Conservation (phyloP, 1,140 invertebrate genomes). For the Caenorhabditis inopinata region DNA sequence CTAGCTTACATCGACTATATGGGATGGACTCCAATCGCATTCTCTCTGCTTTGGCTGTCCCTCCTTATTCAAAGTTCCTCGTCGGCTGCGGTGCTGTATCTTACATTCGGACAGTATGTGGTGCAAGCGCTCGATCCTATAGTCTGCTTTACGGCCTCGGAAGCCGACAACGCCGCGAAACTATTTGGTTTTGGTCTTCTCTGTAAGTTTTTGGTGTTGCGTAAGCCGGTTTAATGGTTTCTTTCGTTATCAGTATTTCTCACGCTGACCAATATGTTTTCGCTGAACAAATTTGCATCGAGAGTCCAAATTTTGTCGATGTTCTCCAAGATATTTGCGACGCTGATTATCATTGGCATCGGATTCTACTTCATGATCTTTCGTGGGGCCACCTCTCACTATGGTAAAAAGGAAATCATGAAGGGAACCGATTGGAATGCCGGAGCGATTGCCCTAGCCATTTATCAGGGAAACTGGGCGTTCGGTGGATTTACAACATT, state of each 20-base stretch:
- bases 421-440: slow-evolving; percentile 4
- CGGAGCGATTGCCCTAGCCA: slow-evolving; percentile 18
- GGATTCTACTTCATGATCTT: slow-evolving; percentile 29
- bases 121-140: slow-evolving; percentile 24
- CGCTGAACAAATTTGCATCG: slow-evolving; percentile 16
- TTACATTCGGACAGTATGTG: slow-evolving; percentile 41
- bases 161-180: neutral
- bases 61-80: slow-evolving; percentile 37
- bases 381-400: neutral
- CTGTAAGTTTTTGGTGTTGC: neutral
- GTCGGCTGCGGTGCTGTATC: slow-evolving; percentile 18
- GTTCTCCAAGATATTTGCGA: slow-evolving; percentile 32
- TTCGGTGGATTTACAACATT: slow-evolving; percentile 22
- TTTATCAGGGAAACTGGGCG: slow-evolving; percentile 41
- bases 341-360: slow-evolving; percentile 7
- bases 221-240: neutral
- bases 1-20: slow-evolving; percentile 30
- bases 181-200: slow-evolving; percentile 39
- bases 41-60: slow-evolving; percentile 36
- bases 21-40: slow-evolving; percentile 39
- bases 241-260: slow-evolving; percentile 32
- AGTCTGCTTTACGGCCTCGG: neutral
- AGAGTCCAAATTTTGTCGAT: slow-evolving; percentile 39
- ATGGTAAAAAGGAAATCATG: slow-evolving; percentile 2
- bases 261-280: slow-evolving; percentile 36